These are phyloP conservation scores for Gallinago media DNA, from an alignment of 2,113 vertebrate genomes.

Conservation along the genomic window DNA sequence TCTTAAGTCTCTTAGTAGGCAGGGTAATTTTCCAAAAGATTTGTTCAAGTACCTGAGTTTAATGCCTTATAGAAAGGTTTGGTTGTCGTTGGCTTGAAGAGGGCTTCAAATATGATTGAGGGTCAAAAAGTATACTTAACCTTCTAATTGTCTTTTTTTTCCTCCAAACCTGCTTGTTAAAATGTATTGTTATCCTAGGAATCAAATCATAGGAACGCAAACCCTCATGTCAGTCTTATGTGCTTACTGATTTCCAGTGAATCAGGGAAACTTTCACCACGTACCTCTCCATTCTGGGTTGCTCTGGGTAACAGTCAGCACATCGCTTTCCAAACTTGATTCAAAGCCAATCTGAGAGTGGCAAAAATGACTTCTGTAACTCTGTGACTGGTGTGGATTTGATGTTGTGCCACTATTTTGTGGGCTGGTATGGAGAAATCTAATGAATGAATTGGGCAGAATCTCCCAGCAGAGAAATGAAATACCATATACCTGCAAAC, in stretches of 20 bases:
- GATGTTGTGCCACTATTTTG: neutral
- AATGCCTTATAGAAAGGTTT: neutral
- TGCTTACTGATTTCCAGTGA: neutral
- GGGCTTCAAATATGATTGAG: neutral
- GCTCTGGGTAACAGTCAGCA: neutral
- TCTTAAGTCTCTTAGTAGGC: neutral
- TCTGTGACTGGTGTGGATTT: neutral
- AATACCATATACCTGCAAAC: neutral
- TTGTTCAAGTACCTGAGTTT: neutral
- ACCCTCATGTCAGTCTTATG: neutral
- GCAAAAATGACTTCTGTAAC: neutral
- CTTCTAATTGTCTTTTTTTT: neutral
- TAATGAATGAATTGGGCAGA: neutral
- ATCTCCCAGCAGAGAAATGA: neutral
- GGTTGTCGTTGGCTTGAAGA: neutral
- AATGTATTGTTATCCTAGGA: neutral
- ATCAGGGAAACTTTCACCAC: neutral
- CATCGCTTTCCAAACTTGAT: neutral
- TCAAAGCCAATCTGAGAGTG: neutral
- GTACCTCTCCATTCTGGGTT: neutral
- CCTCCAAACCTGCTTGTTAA: neutral
- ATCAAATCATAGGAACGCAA: neutral
- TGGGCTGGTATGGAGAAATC: neutral
- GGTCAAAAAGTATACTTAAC: neutral
- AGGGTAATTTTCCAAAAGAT: neutral